These are phyloP conservation scores for Aythya baeri DNA, from an alignment of 2,113 vertebrate species.

Conservation along the genomic window DNA sequence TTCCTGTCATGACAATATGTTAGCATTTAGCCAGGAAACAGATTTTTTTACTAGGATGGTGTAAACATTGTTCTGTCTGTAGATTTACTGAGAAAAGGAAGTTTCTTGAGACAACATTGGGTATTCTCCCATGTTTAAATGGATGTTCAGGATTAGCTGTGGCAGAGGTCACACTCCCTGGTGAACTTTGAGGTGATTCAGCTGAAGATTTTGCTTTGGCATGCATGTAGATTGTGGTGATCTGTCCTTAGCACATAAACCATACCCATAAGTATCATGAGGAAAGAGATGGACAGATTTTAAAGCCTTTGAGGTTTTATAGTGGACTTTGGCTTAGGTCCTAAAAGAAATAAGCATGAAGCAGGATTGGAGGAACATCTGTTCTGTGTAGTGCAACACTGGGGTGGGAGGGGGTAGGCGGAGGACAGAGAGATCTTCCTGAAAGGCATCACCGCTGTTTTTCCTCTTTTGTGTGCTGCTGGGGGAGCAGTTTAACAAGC, in stretches of 20 bases:
- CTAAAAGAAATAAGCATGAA: not conserved
- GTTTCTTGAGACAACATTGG: not conserved
- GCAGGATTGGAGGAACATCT: slow-evolving; percentile 4
- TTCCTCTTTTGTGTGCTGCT: slow-evolving; percentile 49
- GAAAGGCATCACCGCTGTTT: slow-evolving; percentile 10
- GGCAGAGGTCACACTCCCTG: not conserved
- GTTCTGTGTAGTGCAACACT: not conserved
- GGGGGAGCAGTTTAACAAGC: slow-evolving; percentile 61
- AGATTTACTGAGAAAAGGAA: not conserved
- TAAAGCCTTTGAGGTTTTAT: not conserved
- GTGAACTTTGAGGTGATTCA: not conserved
- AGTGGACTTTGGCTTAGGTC: not conserved
- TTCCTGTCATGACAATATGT: not conserved
- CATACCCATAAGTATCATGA: not conserved
- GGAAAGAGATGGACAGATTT: not conserved
- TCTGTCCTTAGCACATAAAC: not conserved
- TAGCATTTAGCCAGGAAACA: not conserved
- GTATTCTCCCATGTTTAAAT: not conserved
- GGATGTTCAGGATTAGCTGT: not conserved
- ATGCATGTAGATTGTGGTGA: not conserved
- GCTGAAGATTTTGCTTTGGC: not conserved
- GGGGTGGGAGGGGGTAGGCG: fast-evolving
- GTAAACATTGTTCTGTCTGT: not conserved
- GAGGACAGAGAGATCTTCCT: slow-evolving; percentile 9
- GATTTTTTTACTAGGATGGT: fast-evolving